These are phyloP conservation scores for Leptogaster cylindrica DNA, from an alignment of 2,888 invertebrate species.

Conservation along the genomic window DNA sequence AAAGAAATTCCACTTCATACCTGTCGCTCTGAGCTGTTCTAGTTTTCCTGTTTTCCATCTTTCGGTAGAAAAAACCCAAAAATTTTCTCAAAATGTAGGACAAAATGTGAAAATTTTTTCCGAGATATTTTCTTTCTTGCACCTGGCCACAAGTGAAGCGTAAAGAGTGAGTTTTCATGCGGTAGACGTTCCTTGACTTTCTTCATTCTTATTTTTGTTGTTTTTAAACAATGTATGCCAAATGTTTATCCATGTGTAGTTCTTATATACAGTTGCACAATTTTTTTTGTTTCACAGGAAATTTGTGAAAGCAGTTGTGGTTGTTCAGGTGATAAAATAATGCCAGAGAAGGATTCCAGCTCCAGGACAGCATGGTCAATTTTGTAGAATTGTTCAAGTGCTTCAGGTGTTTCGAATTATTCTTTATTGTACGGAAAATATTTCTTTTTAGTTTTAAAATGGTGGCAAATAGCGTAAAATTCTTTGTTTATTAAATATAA, in stretches of 20 bases:
- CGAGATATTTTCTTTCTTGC: conserved; percentile 4
- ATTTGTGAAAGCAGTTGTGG: background rate
- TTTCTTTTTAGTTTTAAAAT: too few species aligned
- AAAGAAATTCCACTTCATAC: conserved; percentile 2
- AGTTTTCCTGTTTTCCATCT: conserved; percentile 16
- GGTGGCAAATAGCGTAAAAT: too few species aligned
- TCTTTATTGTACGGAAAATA: background rate
- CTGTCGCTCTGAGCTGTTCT: conserved; percentile 9
- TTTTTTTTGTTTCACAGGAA: background rate
- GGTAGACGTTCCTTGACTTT: background rate
- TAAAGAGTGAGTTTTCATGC: conserved; percentile 8
- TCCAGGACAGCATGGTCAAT: background rate
- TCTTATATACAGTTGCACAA: conserved; percentile 14
- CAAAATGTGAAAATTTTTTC: background rate
- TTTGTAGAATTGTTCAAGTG: background rate
- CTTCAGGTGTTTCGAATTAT: conserved; percentile 14
- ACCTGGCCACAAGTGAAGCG: conserved; percentile 18
- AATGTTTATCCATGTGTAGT: conserved; percentile 16
- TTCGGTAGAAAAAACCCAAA: conserved; percentile 25
- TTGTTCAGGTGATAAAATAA: background rate
- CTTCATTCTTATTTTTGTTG: too few species aligned
- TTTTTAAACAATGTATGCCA: conserved; percentile 25
- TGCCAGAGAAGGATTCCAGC: background rate
- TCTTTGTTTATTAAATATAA: too few species aligned
- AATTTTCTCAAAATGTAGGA: conserved; percentile 15